A percentile compares a stretch with the other conserved stretches of the same genome.
These are phyloP conservation scores for Coenonympha arcania DNA, from an alignment of 2,888 invertebrate genomes.

Conservation along the genomic window DNA sequence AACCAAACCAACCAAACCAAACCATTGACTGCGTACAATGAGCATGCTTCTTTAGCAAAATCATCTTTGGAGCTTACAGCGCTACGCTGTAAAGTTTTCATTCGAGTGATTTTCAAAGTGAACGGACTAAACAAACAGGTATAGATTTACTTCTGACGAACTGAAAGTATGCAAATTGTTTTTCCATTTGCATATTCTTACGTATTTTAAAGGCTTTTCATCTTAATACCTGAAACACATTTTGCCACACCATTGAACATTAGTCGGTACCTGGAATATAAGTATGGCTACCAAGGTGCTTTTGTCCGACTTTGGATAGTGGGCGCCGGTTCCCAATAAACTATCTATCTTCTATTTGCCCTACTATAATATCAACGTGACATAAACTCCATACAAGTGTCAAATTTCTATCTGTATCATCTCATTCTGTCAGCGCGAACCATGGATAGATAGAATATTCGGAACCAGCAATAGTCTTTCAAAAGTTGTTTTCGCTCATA, in stretches of 20 bases:
- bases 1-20: neutral
- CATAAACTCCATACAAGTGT: no score
- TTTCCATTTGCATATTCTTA: conserved; percentile 9
- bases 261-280: neutral
- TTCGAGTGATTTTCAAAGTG: conserved; percentile 10
- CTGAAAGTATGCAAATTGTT: conserved; percentile 16
- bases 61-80: neutral
- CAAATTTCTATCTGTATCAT: no score
- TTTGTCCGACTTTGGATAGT: no score
- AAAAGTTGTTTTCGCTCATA: no score
- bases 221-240: neutral
- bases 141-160: conserved; percentile 16
- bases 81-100: neutral
- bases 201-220: conserved; percentile 1
- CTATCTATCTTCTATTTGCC: no score
- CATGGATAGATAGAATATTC: no score
- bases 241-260: neutral
- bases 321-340: no score
- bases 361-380: no score
- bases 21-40: neutral
- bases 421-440: no score
- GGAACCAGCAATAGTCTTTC: no score
- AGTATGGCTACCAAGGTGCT: no score
- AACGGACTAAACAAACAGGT: conserved; percentile 10
- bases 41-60: neutral